phyloP scores from a whole-genome alignment of 2,113 vertebrate species.

The Vulpes ferrilata region DNA sequence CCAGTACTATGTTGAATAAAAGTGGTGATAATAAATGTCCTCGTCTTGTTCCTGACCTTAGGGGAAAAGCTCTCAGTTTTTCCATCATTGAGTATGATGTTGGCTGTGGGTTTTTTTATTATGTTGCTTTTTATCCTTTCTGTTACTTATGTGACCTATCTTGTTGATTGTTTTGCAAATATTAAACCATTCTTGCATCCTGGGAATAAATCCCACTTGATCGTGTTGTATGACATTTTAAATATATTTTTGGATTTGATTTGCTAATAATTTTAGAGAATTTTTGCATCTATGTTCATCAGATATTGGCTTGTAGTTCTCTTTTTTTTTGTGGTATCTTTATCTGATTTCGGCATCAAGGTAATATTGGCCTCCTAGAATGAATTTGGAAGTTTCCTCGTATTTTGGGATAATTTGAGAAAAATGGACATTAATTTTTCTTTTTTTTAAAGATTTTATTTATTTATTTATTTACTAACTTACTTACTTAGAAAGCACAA shows the following conservation, averaged over 20 bases:
- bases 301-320: neutral
- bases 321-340: neutral
- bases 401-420: too few species aligned
- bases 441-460: too few species aligned
- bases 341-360: neutral
- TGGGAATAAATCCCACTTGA: neutral
- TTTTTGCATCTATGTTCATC: neutral
- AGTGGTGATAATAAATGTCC: neutral
- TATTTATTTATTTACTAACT: too few species aligned
- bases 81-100: neutral
- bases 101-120: neutral
- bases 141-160: neutral
- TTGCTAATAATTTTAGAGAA: neutral
- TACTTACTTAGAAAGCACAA: too few species aligned
- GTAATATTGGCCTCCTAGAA: neutral
- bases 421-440: too few species aligned
- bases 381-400: neutral
- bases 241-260: neutral
- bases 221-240: neutral
- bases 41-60: neutral
- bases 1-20: neutral
- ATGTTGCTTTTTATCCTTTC: neutral
- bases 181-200: too few species aligned
- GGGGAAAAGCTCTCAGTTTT: neutral
- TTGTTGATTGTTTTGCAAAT: neutral